Conservation (phyloP, 1,140 invertebrate genomes). For the Hermetia illucens region DNA sequence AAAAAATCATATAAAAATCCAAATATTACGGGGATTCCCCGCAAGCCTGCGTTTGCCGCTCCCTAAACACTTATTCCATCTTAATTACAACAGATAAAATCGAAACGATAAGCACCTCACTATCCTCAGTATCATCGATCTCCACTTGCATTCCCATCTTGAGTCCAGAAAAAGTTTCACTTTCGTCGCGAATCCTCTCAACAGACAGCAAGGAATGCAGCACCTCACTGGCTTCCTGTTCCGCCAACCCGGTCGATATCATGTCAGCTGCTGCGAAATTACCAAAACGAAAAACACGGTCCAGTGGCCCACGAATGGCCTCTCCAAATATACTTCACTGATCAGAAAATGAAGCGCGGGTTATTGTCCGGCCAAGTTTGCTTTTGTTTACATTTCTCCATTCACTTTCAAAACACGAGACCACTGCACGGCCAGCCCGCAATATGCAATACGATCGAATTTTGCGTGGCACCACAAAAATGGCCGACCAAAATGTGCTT, state of each 20-base stretch:
- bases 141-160: conserved; percentile 28
- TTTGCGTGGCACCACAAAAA: neutral
- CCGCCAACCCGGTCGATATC: conserved; percentile 28
- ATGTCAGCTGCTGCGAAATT: conserved; percentile 1
- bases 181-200: conserved; percentile 39
- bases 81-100: neutral
- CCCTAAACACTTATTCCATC: too few relatives aligned
- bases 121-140: neutral
- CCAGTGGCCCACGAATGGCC: too few relatives aligned
- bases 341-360: too few relatives aligned
- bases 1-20: too few relatives aligned
- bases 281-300: neutral
- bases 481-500: neutral
- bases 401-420: too few relatives aligned
- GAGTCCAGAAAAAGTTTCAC: conserved; percentile 35
- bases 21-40: too few relatives aligned
- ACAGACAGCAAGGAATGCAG: conserved; percentile 45
- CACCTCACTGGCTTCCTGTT: conserved; percentile 50
- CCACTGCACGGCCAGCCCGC: too few relatives aligned
- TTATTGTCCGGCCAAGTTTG: too few relatives aligned
- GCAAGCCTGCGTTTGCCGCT: too few relatives aligned
- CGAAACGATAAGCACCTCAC: neutral
- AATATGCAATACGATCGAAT: neutral
- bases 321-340: too few relatives aligned
- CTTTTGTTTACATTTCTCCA: too few relatives aligned